Conservation (phyloP, 1,140 invertebrate genomes). For the Macrobrachium rosenbergii region DNA sequence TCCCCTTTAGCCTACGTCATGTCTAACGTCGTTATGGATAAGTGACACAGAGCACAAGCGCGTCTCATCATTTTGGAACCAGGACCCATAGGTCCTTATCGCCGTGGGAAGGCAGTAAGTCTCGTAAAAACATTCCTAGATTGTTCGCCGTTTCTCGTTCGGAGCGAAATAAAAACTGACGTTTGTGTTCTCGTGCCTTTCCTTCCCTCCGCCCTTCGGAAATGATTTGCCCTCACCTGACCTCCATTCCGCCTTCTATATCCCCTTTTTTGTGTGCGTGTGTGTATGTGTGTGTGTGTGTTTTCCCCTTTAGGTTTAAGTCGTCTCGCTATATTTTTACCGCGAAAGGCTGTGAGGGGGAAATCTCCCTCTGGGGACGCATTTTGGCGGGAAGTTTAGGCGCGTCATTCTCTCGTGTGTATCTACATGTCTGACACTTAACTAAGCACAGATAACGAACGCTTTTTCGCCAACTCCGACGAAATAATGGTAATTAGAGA, state of each 20-base stretch:
- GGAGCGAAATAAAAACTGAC: conserved; percentile 51
- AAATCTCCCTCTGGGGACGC: conserved; percentile 29
- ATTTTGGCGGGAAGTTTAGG: not conserved
- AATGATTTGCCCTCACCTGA: conserved; percentile 61
- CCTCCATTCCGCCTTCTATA: conserved; percentile 32
- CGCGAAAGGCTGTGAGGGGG: not conserved
- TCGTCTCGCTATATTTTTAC: conserved; percentile 30
- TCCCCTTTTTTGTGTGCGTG: not conserved
- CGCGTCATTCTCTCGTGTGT: too few species aligned
- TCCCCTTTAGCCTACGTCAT: not conserved
- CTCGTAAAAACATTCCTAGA: conserved; percentile 51
- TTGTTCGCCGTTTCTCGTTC: not conserved
- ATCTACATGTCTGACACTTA: too few species aligned
- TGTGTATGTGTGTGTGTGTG: not conserved
- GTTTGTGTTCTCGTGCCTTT: conserved; percentile 4
- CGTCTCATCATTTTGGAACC: not conserved
- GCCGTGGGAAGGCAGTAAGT: conserved; percentile 8
- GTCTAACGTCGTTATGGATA: not conserved
- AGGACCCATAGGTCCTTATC: not conserved
- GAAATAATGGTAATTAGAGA: not conserved
- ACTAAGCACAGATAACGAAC: not conserved
- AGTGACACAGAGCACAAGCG: not conserved
- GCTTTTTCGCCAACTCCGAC: not conserved
- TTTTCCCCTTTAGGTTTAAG: conserved; percentile 11
- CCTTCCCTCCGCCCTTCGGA: conserved; percentile 27